Evolutionary conservation across 1,140 invertebrate species (phyloP).

Genomic region (Cotesia chilonis): DNA sequence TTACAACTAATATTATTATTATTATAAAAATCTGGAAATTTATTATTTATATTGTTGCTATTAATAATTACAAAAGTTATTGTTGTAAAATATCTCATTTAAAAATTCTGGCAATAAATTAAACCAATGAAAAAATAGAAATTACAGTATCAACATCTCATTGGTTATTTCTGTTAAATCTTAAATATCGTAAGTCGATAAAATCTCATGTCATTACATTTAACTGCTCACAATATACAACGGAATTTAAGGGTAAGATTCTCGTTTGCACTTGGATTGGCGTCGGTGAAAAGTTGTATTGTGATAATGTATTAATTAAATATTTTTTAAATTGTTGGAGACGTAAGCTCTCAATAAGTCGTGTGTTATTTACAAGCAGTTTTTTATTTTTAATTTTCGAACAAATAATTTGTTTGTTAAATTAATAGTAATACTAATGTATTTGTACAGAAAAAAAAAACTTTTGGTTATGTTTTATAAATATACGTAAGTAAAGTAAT

Average conservation of each 20-base stretch:
- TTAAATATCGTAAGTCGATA: neutral
- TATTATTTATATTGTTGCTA: too few species aligned
- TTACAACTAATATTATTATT: too few species aligned
- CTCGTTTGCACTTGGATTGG: constrained; percentile 8
- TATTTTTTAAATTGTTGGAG: neutral
- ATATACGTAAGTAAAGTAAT: constrained; percentile 17
- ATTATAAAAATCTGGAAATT: too few species aligned
- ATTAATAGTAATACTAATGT: neutral
- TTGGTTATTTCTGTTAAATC: neutral
- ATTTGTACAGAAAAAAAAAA: constrained; percentile 14
- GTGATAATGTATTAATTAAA: constrained; percentile 19
- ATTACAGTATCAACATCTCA: neutral
- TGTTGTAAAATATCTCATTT: too few species aligned
- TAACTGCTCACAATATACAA: neutral
- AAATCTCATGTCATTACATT: constrained; percentile 4
- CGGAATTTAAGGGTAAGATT: neutral
- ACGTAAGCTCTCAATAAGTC: neutral
- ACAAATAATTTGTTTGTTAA: neutral
- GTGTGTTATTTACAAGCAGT: neutral
- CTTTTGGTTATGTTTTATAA: constrained; percentile 26
- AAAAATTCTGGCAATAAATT: neutral
- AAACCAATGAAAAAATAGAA: neutral
- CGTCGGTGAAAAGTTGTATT: constrained; percentile 29
- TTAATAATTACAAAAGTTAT: too few species aligned
- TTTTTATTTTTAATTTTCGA: neutral